Conservation (phyloP, 1,140 invertebrate genomes). For the Drosophila pectinifera region DNA sequence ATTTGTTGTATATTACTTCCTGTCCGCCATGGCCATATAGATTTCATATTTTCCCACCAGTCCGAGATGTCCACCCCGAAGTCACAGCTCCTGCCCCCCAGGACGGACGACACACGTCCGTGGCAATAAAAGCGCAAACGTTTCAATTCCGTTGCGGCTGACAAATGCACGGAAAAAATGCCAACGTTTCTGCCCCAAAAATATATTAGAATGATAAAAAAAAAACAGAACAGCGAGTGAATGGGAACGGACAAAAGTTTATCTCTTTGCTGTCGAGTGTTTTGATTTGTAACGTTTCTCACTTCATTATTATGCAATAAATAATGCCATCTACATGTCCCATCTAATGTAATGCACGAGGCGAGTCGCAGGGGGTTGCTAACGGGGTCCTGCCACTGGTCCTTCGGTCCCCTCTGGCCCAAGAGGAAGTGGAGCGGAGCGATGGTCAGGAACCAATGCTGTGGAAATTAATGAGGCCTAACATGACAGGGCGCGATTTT, state of each 20-base stretch:
- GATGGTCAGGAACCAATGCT: constrained; percentile 45
- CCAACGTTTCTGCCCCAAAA: constrained; percentile 67
- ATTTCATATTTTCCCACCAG: constrained; percentile 76
- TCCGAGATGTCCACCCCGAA: constrained; percentile 28
- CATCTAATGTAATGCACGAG: constrained; percentile 31
- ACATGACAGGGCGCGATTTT: constrained; percentile 53
- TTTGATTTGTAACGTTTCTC: constrained; percentile 85
- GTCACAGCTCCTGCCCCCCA: constrained; percentile 15
- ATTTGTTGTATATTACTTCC: constrained; percentile 77
- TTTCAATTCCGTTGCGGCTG: constrained; percentile 84
- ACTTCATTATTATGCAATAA: constrained; percentile 85
- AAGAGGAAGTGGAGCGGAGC: constrained; percentile 67
- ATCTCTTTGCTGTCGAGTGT: constrained; percentile 83
- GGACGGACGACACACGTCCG: constrained; percentile 64
- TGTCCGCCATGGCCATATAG: constrained; percentile 49
- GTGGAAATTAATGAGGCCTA: constrained; percentile 70
- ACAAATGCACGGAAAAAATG: constrained; percentile 79
- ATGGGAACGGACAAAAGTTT: constrained; percentile 54
- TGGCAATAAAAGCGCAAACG: constrained; percentile 79
- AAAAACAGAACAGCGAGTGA: constrained; percentile 24
- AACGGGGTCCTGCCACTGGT: constrained; percentile 5
- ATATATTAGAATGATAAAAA: constrained; percentile 79
- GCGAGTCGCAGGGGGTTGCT: constrained; percentile 40
- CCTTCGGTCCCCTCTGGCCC: constrained; percentile 1
- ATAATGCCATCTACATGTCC: constrained; percentile 70